phyloP scores from a whole-genome alignment of 2,888 invertebrate genomes.

The Subacronicta megacephala region DNA sequence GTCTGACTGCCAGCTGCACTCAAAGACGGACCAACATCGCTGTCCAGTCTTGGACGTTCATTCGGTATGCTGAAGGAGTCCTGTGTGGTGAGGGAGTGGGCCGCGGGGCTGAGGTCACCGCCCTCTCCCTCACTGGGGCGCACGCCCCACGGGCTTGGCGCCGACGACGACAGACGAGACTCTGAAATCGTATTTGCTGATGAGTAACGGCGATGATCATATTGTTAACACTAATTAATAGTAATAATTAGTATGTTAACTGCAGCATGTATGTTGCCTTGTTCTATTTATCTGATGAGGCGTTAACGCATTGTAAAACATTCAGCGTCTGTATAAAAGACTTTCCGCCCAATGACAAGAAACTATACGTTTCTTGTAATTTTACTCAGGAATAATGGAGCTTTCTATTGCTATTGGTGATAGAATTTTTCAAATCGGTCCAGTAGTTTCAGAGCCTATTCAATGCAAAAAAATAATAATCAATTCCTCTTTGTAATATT shows the following conservation, averaged over 20 bases:
- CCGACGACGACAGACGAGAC: constrained; percentile 78
- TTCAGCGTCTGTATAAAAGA: no score
- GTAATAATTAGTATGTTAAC: constrained; percentile 33
- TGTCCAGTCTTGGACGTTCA: constrained; percentile 79
- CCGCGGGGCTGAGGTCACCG: constrained; percentile 73
- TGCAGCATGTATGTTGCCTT: constrained; percentile 36
- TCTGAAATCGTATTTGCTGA: constrained; percentile 53
- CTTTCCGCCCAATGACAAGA: no score
- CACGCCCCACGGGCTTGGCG: constrained; percentile 75
- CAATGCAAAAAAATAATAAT: no score
- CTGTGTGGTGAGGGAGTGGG: constrained; percentile 72
- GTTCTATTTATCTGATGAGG: constrained; percentile 23
- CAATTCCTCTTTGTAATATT: no score
- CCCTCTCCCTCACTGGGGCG: constrained; percentile 47
- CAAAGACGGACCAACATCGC: constrained; percentile 85
- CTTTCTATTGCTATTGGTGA: no score
- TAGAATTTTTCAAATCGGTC: no score
- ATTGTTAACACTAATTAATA: constrained; percentile 23
- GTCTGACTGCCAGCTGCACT: constrained; percentile 87
- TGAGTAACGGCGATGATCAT: neutral
- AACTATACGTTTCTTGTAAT: no score
- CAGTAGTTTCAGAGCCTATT: no score
- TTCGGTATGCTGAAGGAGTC: constrained; percentile 70
- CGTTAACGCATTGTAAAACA: neutral
- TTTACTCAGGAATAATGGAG: no score